These are phyloP conservation scores for Hypomesus transpacificus DNA, from an alignment of 2,113 vertebrate genomes.

Conservation along the genomic window DNA sequence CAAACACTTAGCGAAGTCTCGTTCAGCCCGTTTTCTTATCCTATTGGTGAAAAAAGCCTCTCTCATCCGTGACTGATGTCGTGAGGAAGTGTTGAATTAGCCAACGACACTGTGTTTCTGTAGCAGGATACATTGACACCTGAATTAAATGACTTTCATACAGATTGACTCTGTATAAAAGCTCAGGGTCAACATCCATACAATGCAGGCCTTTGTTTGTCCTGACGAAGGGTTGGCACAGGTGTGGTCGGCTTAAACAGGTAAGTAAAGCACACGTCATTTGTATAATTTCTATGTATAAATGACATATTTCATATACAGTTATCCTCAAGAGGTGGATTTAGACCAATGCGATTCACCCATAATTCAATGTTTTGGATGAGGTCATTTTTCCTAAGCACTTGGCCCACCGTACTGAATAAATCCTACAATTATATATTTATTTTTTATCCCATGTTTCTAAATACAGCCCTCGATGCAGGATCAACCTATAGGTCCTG, in stretches of 20 bases:
- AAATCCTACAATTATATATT: neutral
- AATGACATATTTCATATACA: neutral
- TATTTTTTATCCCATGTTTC: too few species aligned
- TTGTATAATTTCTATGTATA: neutral
- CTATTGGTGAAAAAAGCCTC: conserved; percentile 38
- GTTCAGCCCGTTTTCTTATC: conserved; percentile 16
- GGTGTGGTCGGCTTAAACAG: too few species aligned
- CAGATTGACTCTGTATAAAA: neutral
- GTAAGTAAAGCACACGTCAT: neutral
- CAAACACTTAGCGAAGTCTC: conserved; percentile 37
- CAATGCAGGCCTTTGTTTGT: too few species aligned
- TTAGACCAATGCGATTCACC: neutral
- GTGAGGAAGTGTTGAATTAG: conserved; percentile 7
- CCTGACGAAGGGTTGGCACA: too few species aligned
- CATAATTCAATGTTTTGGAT: neutral
- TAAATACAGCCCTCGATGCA: too few species aligned
- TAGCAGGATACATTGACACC: conserved; percentile 29
- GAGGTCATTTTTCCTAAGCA: conserved; percentile 7
- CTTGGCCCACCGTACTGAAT: neutral
- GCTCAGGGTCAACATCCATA: too few species aligned
- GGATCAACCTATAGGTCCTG: neutral
- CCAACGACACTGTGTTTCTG: conserved; percentile 35
- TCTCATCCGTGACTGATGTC: neutral
- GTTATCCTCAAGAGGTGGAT: neutral
- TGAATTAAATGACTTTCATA: conserved; percentile 22